Evolutionary conservation across 2,113 vertebrate genomes (phyloP).

Genomic region (Cephalopterus ornatus): DNA sequence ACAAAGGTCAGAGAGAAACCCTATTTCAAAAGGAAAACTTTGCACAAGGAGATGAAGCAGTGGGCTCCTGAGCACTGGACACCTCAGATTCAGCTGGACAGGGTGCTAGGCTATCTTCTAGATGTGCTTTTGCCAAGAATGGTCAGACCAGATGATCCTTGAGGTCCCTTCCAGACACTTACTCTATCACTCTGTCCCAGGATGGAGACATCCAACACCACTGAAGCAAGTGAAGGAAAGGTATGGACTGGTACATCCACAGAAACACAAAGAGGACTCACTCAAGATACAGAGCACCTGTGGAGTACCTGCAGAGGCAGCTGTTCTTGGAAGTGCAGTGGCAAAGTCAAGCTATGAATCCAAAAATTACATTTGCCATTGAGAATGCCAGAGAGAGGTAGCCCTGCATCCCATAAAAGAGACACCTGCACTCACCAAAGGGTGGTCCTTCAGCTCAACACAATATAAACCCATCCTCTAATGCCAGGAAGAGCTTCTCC

Average conservation of each 20-base stretch:
- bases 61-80: not conserved
- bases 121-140: not conserved
- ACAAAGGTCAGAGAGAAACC: not conserved
- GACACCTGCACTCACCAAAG: not conserved
- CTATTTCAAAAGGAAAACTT: not conserved
- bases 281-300: not conserved
- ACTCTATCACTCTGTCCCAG: not conserved
- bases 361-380: not conserved
- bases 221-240: not conserved
- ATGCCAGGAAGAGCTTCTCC: not conserved
- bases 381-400: not conserved
- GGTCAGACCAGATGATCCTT: not conserved
- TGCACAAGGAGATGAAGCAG: not conserved
- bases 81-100: not conserved
- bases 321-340: not conserved
- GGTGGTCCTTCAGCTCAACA: not conserved
- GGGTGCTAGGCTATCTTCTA: not conserved
- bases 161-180: not conserved
- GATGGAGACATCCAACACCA: not conserved
- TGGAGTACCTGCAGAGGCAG: not conserved
- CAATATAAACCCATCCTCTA: rapidly evolving
- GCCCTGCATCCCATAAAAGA: not conserved
- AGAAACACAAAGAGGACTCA: not conserved
- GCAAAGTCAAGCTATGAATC: not conserved
- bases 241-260: rapidly evolving